A percentile compares a stretch with the other conserved stretches of the same genome.
Evolutionary conservation across 1,140 invertebrate genomes (phyloP).

Genomic region (Drosophila insularis): DNA sequence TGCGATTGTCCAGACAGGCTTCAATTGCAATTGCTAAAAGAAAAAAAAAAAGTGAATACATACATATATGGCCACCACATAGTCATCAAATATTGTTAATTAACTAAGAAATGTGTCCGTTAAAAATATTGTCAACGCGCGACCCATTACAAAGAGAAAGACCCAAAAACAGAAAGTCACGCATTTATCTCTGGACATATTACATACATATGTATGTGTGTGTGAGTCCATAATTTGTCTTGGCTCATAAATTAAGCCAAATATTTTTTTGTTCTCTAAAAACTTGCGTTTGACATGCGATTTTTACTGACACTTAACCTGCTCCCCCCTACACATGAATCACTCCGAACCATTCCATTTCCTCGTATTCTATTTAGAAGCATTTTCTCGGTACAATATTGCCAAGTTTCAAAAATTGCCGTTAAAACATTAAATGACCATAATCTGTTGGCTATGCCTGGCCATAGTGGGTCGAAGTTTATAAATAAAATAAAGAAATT

Average conservation of each 20-base stretch:
- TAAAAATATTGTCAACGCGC: slow-evolving; percentile 51
- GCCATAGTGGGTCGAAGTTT: slow-evolving; percentile 17
- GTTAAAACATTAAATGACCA: slow-evolving; percentile 64
- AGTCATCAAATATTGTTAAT: slow-evolving; percentile 62
- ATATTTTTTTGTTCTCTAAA: slow-evolving; percentile 34
- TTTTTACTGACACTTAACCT: slow-evolving; percentile 43
- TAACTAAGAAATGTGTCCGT: slow-evolving; percentile 60
- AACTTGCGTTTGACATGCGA: slow-evolving; percentile 78
- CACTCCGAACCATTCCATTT: slow-evolving; percentile 18
- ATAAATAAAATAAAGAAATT: neutral
- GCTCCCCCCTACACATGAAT: neutral
- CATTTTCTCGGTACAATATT: slow-evolving; percentile 28
- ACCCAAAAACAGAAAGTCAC: slow-evolving; percentile 50
- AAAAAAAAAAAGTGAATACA: neutral
- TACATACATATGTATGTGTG: slow-evolving; percentile 24
- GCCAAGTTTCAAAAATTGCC: slow-evolving; percentile 51
- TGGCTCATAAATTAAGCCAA: slow-evolving; percentile 77
- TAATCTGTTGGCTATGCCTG: slow-evolving; percentile 16
- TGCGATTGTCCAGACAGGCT: no score
- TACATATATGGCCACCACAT: slow-evolving; percentile 25
- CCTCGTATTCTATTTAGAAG: neutral
- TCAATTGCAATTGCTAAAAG: slow-evolving; percentile 40
- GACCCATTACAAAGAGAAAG: slow-evolving; percentile 43
- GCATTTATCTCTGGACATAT: slow-evolving; percentile 36
- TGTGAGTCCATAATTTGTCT: slow-evolving; percentile 61